Base-by-base conservation (phyloP, 2,888 invertebrate species). In the Osmoderma eremita region DNA sequence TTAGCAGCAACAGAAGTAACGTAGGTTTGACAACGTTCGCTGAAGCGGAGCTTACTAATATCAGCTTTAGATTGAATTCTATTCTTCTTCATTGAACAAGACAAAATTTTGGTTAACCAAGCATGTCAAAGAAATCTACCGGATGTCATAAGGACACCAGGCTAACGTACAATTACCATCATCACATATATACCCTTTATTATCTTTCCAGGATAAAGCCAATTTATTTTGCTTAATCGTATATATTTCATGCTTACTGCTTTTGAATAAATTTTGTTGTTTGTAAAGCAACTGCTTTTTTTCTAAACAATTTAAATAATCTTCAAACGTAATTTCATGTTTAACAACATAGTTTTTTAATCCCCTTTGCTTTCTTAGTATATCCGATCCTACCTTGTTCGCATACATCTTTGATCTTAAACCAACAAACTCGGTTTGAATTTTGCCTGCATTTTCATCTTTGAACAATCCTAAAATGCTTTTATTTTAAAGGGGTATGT, bases 351-450 rank as follows among this genome's bases (percentile, higher is more conserved):
- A 10, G n/a, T 38, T 45, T 71, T 71, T 72, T 75, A 2, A 75
- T 69, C 36, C 75, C 73, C 68, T 75, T 75, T 5, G 69, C 70
- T 56, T 74, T 71, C 49, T 76, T 5, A 68, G 48, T n/a, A 48
- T 24, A 12, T 63, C 17, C 61, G 6, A n/a, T 10, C 49, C 51
- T 13, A 50, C 39, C 13, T 39, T 36, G 36, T 41, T 22, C 3
- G 69, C 41, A 61, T 78, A 77, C 69, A 75, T 69, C 68, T 77
- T 77, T 13, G 74, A 61, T 18, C 74, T 62, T 10, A 77, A 58
- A 3, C 75, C 77, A 0, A 76, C 67, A 63, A 78, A 78, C 69
- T 77, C 75, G 2, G 69, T 72, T 66, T 77, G 75, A n/a, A 75
- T 72, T 66, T 67, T 64, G 1, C 77, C 76, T 15, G 72, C 71